phyloP scores from a whole-genome alignment of 2,113 vertebrate species.

The Noturus placidus region DNA sequence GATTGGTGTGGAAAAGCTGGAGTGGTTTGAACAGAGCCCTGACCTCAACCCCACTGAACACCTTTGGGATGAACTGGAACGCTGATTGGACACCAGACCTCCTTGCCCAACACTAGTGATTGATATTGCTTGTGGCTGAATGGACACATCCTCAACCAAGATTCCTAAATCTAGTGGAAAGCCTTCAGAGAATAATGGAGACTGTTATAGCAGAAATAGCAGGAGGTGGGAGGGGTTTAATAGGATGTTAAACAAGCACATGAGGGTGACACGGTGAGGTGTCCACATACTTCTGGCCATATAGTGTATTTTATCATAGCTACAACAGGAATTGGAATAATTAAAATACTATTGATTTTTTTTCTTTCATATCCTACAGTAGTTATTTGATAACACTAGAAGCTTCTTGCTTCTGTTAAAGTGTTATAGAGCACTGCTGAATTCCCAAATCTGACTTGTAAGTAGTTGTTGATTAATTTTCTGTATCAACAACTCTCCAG shows the following conservation, averaged over 20 bases:
- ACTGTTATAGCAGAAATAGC: too few species aligned
- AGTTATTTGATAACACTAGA: background rate
- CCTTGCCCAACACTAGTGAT: too few species aligned
- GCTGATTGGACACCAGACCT: too few species aligned
- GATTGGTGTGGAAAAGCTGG: too few species aligned
- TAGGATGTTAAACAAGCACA: too few species aligned
- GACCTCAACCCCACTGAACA: too few species aligned
- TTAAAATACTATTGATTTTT: background rate
- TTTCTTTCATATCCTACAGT: background rate
- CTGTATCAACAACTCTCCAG: background rate
- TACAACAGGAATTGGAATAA: background rate
- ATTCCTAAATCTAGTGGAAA: background rate
- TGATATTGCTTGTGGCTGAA: too few species aligned
- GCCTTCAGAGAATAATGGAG: too few species aligned
- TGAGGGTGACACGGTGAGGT: background rate
- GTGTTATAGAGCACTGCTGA: background rate
- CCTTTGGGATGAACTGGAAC: too few species aligned
- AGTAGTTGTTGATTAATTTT: background rate
- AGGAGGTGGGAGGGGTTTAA: too few species aligned
- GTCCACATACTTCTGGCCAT: background rate
- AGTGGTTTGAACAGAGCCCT: too few species aligned
- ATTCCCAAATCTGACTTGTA: background rate
- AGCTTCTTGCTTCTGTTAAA: background rate
- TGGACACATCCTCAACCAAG: background rate
- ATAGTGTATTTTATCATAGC: background rate